Evolutionary conservation across 2,888 invertebrate genomes (phyloP), one percentile per base, ranked within the genome.

Genomic region (Agrypnus murinus): DNA sequence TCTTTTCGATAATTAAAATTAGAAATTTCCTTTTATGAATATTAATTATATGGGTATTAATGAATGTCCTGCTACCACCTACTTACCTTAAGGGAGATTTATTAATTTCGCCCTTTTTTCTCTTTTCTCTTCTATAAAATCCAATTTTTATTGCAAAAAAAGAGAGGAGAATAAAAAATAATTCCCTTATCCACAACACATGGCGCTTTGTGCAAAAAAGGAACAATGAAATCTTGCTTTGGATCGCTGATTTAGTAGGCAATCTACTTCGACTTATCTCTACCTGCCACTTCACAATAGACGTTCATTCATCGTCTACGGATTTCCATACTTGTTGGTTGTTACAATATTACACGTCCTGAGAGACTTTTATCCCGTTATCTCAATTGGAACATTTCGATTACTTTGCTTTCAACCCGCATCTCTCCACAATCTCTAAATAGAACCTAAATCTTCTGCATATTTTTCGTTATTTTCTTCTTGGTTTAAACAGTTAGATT

Each of bases 181-280:
- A 53, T 32, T 32, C 31, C 31, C 32, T 55, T 14, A 55, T 36
- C 17, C 55, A 10, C 38, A 55, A 55, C 55, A 55, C 55, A 55
- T 55, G 36, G 38, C 36, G 65, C 65, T 65, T 57, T 68, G 67
- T 45, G 45, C 57, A 53, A 64, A 64, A 59, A 59, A 48, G 43
- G 25, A 64, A 65, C 69, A 65, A 69, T 69, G 58, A 66, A 59
- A 66, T 66, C 50, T 66, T 66, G 46, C 50, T 66, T 48, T 66
- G 64, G 74, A 70, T 72, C 77, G 73, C 75, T 78, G 78, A 79
- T 79, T 79, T 77, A 78, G 77, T 74, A 78, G 74, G 78, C 77
- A 78, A 78, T 78, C 77, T 78, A 75, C 75, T 76, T 75, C 76
- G 77, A 78, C 77, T 78, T 78, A 78, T 78, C 77, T 77, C 73